A percentile compares a stretch with the other conserved stretches of the same genome.
phyloP scores from a whole-genome alignment of 2,113 vertebrate genomes.

The Illadopsis cleaveri region DNA sequence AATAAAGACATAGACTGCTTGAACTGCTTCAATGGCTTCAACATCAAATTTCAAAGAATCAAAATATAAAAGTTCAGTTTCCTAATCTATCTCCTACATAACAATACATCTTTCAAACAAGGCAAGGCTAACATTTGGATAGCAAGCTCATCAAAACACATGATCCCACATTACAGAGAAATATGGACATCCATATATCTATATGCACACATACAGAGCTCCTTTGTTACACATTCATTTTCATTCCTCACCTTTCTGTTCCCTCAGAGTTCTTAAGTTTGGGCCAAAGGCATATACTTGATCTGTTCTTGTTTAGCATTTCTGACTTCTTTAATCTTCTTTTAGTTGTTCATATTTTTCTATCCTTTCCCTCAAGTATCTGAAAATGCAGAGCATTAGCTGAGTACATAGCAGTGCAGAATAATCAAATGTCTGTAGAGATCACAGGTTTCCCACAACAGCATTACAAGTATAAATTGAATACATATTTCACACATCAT shows the following conservation, averaged over 20 bases:
- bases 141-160: background rate
- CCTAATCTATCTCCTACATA: background rate
- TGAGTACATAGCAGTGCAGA: background rate
- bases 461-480: background rate
- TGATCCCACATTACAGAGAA: background rate
- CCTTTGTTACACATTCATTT: background rate
- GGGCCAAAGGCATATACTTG: background rate
- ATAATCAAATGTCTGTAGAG: background rate
- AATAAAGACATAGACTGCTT: background rate
- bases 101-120: background rate
- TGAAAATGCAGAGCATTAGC: constrained; percentile 4
- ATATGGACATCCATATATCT: background rate
- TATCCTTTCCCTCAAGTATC: background rate
- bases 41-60: background rate
- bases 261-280: background rate
- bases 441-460: background rate
- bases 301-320: background rate
- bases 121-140: background rate
- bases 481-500: background rate
- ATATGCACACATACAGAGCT: background rate
- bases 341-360: background rate
- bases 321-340: background rate
- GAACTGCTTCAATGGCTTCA: background rate
- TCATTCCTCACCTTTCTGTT: background rate
- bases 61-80: background rate